Evolutionary conservation across 2,797 vertebrate species (phyloP).

Genomic region (Etheostoma nigrum): DNA sequence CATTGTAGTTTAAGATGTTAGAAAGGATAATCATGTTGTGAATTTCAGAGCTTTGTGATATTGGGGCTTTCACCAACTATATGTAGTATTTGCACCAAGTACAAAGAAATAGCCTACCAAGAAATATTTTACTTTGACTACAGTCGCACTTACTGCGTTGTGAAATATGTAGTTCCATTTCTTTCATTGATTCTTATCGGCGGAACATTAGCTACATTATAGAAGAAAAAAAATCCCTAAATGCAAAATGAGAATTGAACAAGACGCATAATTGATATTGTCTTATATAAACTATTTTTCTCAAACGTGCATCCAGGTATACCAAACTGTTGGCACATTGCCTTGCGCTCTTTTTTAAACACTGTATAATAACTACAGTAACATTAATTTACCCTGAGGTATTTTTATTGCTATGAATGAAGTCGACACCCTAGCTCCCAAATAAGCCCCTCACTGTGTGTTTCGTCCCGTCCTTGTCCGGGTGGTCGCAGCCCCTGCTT

Average conservation of each 20-base stretch:
- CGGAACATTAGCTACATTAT: neutral
- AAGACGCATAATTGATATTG: neutral
- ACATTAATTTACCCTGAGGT: slow-evolving; percentile 18
- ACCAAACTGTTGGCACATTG: slow-evolving; percentile 26
- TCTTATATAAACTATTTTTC: neutral
- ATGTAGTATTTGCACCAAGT: neutral
- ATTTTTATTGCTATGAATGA: slow-evolving; percentile 60
- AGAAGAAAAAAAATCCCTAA: neutral
- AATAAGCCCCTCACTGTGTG: slow-evolving; percentile 57
- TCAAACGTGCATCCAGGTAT: slow-evolving; percentile 21
- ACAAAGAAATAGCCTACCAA: neutral
- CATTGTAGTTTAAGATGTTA: neutral
- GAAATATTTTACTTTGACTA: neutral
- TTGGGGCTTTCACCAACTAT: neutral
- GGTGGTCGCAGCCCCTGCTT: slow-evolving; percentile 74
- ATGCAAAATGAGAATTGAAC: neutral
- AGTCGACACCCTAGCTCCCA: slow-evolving; percentile 55
- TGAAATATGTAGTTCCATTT: neutral
- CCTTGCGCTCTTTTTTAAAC: slow-evolving; percentile 13
- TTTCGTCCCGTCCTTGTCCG: slow-evolving; percentile 71
- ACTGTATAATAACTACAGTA: slow-evolving; percentile 31
- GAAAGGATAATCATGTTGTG: neutral
- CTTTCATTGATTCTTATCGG: neutral
- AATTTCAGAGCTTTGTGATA: neutral
- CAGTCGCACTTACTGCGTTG: neutral